Percentiles rank a stretch among this genome's conserved stretches.
phyloP scores from a whole-genome alignment of 2,888 invertebrate genomes.

The Drosophila pegasa region DNA sequence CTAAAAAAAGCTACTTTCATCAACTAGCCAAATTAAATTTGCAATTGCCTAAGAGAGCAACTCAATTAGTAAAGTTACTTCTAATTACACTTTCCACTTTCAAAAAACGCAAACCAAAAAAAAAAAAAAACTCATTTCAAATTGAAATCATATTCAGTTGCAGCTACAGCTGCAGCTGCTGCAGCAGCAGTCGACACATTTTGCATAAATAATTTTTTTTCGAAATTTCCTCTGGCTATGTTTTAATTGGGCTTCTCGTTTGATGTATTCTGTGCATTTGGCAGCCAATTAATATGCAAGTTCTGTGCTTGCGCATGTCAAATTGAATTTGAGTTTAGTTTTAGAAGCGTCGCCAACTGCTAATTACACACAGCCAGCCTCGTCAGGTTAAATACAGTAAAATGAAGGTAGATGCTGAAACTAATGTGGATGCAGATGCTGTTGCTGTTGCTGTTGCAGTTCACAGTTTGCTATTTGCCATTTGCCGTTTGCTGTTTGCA shows the following conservation, averaged over 20 bases:
- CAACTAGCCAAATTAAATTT: neutral
- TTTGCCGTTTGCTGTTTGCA: neutral
- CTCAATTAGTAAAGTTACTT: conserved; percentile 2
- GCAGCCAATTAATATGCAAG: conserved; percentile 4
- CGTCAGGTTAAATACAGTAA: conserved; percentile 17
- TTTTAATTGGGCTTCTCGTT: neutral
- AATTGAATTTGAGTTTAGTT: conserved; percentile 17
- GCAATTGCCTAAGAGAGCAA: neutral
- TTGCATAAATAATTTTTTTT: neutral
- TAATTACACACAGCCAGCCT: conserved; percentile 46
- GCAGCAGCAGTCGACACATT: neutral
- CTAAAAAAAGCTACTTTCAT: neutral
- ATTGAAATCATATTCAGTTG: neutral
- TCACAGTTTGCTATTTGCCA: neutral
- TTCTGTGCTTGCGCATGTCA: conserved; percentile 9
- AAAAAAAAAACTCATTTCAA: neutral
- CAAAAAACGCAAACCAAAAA: no score
- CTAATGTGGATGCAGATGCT: neutral
- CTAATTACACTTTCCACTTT: neutral
- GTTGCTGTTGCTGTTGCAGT: neutral
- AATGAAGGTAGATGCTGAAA: conserved; percentile 1
- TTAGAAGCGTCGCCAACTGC: conserved; percentile 11
- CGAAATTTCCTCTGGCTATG: neutral
- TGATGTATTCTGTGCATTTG: conserved; percentile 1
- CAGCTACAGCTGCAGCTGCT: neutral